Percentiles rank a stretch among this genome's conserved stretches.
Conservation (phyloP, 2,888 invertebrate species). For the Leptarthrus brevirostris region DNA sequence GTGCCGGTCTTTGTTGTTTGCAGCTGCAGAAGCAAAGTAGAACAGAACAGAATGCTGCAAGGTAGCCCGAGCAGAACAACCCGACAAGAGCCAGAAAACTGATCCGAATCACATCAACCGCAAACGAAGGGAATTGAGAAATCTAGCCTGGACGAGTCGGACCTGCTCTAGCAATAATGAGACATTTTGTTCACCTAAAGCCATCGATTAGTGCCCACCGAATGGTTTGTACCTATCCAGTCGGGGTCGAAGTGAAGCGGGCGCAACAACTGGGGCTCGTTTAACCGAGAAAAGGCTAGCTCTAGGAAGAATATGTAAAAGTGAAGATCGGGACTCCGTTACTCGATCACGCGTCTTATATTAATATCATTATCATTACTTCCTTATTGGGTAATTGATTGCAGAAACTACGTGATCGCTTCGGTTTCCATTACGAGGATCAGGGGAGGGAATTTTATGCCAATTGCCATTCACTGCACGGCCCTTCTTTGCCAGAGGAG, state of each 20-base stretch:
- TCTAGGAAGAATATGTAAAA: conserved; percentile 42
- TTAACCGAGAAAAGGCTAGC: conserved; percentile 25
- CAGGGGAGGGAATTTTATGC: conserved; percentile 9
- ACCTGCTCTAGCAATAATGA: conserved; percentile 14
- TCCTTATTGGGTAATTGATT: conserved; percentile 59
- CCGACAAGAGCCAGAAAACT: conserved; percentile 42
- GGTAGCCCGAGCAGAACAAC: conserved; percentile 9
- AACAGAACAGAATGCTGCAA: background rate
- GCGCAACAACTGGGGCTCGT: conserved; percentile 42
- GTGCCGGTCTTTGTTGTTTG: too few species aligned
- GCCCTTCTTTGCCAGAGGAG: conserved; percentile 1
- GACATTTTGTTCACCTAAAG: conserved; percentile 44
- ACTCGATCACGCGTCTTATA: conserved; percentile 57
- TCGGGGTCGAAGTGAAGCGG: conserved; percentile 49
- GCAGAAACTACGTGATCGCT: conserved; percentile 49
- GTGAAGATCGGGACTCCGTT: conserved; percentile 53
- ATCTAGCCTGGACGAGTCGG: conserved; percentile 8
- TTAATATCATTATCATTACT: conserved; percentile 57
- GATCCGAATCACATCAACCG: conserved; percentile 39
- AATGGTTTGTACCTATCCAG: background rate
- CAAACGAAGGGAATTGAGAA: conserved; percentile 35
- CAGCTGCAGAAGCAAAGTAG: background rate
- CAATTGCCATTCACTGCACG: too few species aligned
- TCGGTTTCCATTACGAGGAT: background rate
- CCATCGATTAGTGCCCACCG: conserved; percentile 39